These are phyloP conservation scores for Aphis gossypii DNA, from an alignment of 1,140 invertebrate genomes.

Conservation along the genomic window DNA sequence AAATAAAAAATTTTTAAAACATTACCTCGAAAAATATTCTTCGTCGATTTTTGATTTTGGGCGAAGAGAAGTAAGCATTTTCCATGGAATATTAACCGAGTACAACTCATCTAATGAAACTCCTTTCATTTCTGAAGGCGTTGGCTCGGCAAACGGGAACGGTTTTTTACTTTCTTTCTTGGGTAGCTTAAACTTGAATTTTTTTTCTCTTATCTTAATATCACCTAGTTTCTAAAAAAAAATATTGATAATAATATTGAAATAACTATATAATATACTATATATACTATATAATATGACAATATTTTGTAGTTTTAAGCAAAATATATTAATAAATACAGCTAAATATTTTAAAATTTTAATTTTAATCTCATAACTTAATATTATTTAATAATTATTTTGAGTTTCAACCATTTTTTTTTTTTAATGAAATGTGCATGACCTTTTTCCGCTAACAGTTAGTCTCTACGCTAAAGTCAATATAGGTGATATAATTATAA, in stretches of 20 bases:
- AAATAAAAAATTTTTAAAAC: neutral
- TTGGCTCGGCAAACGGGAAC: conserved; percentile 79
- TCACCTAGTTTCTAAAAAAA: conserved; percentile 67
- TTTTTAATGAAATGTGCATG: neutral
- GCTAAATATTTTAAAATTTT: neutral
- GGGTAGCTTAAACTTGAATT: conserved; percentile 73
- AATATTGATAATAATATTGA: conserved; percentile 60
- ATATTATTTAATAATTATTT: neutral
- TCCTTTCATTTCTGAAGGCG: conserved; percentile 81
- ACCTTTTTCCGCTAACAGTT: neutral
- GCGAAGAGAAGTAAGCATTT: conserved; percentile 85
- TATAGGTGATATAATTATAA: too few species aligned
- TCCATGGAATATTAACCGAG: conserved; percentile 88
- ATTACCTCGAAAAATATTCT: conserved; percentile 83
- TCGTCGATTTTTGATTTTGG: conserved; percentile 84
- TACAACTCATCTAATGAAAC: conserved; percentile 81
- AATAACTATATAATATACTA: too few species aligned
- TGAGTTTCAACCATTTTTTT: neutral
- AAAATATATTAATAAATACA: neutral
- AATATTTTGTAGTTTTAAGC: neutral
- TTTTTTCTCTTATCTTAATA: conserved; percentile 72
- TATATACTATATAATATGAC: neutral
- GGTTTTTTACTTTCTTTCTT: conserved; percentile 71
- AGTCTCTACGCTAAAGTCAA: neutral
- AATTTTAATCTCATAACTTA: neutral